These are phyloP conservation scores for Coleophora flavipennella DNA, from an alignment of 2,888 invertebrate species.

Conservation along the genomic window DNA sequence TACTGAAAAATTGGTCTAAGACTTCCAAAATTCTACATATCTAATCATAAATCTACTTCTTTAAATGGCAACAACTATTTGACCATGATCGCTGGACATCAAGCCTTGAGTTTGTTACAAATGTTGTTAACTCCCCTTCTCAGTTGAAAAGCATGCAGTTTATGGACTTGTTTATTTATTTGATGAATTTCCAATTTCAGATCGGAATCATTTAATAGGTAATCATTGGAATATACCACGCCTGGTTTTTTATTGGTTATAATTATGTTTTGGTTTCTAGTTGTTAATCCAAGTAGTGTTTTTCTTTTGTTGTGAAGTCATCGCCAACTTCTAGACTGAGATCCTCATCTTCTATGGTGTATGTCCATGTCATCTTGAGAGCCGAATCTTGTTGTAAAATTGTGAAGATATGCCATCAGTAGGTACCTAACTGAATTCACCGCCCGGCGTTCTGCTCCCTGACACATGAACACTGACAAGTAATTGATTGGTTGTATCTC, in stretches of 20 bases:
- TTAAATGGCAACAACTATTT: slow-evolving; percentile 15
- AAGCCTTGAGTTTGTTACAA: slow-evolving; percentile 10
- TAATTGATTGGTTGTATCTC: too few relatives aligned
- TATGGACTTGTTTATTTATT: slow-evolving; percentile 42
- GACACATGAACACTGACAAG: background rate
- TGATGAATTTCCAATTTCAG: slow-evolving; percentile 67
- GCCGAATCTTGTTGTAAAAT: slow-evolving; percentile 19
- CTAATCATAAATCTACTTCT: slow-evolving; percentile 14
- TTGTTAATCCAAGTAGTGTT: slow-evolving; percentile 52
- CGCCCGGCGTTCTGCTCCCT: slow-evolving; percentile 9
- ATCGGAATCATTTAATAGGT: slow-evolving; percentile 74
- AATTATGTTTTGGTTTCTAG: slow-evolving; percentile 38
- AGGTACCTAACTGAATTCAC: slow-evolving; percentile 2
- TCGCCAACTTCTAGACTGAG: slow-evolving; percentile 41
- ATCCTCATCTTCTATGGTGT: slow-evolving; percentile 39
- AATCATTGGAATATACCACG: slow-evolving; percentile 56
- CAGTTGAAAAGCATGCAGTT: slow-evolving; percentile 34
- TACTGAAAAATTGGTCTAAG: slow-evolving; percentile 13
- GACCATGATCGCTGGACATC: slow-evolving; percentile 15
- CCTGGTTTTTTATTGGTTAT: slow-evolving; percentile 33
- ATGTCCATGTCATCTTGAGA: slow-evolving; percentile 29
- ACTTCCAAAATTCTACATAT: slow-evolving; percentile 17
- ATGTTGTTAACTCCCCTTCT: slow-evolving; percentile 15
- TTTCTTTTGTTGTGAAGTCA: slow-evolving; percentile 34
- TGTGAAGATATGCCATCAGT: slow-evolving; percentile 12